phyloP scores from a whole-genome alignment of 1,140 invertebrate species.

The Steinernema khuongi region DNA sequence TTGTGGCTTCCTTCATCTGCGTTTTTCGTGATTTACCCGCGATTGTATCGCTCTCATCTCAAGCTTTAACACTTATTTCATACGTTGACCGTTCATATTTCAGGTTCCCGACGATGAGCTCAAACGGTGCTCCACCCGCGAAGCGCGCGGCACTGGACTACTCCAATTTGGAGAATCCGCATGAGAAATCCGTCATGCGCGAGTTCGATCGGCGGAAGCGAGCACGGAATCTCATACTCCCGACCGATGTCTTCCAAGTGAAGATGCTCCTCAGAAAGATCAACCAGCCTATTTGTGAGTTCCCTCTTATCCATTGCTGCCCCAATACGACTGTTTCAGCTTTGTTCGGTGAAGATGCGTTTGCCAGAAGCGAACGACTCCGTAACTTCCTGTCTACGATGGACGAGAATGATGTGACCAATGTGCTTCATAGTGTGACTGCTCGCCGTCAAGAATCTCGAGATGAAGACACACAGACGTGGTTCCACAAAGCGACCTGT shows the following conservation, averaged over 20 bases:
- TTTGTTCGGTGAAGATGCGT: constrained; percentile 55
- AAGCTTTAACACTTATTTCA: too few species aligned
- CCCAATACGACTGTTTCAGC: constrained; percentile 39
- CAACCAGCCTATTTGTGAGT: constrained; percentile 56
- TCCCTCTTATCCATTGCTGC: constrained; percentile 19
- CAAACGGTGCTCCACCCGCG: too few species aligned
- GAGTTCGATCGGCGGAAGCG: constrained; percentile 53
- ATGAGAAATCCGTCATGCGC: constrained; percentile 46
- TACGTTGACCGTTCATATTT: too few species aligned
- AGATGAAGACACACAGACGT: constrained; percentile 46
- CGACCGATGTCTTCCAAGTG: constrained; percentile 55
- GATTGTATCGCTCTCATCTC: too few species aligned
- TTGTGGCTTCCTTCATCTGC: too few species aligned
- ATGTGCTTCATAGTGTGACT: constrained; percentile 44
- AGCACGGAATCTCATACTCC: constrained; percentile 50
- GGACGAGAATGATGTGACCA: constrained; percentile 51
- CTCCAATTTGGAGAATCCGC: constrained; percentile 40
- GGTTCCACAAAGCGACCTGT: constrained; percentile 52
- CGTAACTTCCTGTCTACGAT: constrained; percentile 48
- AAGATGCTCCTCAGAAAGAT: constrained; percentile 53
- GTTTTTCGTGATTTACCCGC: too few species aligned
- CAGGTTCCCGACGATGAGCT: too few species aligned
- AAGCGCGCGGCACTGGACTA: constrained; percentile 37
- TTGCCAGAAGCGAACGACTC: constrained; percentile 54
- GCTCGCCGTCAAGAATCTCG: constrained; percentile 19